phyloP scores from a whole-genome alignment of 1,140 invertebrate genomes.

The Medauroidea extradentata region DNA sequence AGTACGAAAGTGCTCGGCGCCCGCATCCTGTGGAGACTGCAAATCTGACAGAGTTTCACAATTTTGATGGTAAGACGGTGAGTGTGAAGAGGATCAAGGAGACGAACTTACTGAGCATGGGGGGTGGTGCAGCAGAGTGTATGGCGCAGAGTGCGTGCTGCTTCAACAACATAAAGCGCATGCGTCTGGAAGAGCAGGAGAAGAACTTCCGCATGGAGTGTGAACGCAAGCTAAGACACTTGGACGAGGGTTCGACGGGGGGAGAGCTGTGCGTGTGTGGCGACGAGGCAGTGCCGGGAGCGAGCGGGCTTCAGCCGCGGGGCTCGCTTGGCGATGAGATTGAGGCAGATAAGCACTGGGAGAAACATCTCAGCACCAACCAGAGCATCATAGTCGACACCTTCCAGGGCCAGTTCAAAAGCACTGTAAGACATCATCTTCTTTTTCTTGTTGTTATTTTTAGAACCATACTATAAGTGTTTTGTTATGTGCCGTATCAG shows the following conservation, averaged over 20 bases:
- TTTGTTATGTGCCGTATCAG: neutral
- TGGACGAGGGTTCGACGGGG: conserved; percentile 18
- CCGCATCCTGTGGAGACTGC: conserved; percentile 42
- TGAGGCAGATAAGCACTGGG: conserved; percentile 58
- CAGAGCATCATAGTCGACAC: conserved; percentile 63
- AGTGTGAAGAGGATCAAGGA: conserved; percentile 49
- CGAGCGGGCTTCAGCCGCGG: conserved; percentile 28
- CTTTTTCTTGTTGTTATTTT: neutral
- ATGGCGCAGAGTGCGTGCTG: conserved; percentile 35
- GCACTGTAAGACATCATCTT: conserved; percentile 56
- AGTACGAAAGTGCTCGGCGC: conserved; percentile 40
- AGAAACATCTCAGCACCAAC: conserved; percentile 55
- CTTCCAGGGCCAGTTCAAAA: conserved; percentile 70
- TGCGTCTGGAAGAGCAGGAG: conserved; percentile 46
- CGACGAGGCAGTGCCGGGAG: conserved; percentile 25
- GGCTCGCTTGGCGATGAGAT: conserved; percentile 35
- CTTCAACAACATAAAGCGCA: conserved; percentile 43
- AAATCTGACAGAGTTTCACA: conserved; percentile 44
- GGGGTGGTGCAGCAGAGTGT: neutral
- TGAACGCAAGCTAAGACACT: conserved; percentile 22
- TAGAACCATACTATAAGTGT: neutral
- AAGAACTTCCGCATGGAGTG: conserved; percentile 39
- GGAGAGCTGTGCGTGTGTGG: conserved; percentile 23
- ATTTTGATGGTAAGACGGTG: conserved; percentile 45
- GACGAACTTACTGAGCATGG: conserved; percentile 36